Percentiles rank a stretch among this genome's conserved stretches.
Conservation (phyloP, 2,888 invertebrate genomes). For the Sinelater perroti region DNA sequence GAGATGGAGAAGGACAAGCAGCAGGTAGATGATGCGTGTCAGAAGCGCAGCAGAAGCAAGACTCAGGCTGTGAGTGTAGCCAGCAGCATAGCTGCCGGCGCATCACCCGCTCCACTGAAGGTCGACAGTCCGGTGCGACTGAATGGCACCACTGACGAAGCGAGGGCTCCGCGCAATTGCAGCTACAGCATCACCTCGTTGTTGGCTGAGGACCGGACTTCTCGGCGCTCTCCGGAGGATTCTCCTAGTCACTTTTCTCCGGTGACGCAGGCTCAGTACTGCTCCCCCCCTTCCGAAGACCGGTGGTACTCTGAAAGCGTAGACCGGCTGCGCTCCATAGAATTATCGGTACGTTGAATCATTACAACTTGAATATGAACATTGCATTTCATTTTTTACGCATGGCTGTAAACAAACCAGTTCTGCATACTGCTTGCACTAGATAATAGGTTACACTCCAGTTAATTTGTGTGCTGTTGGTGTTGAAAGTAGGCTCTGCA, state of each 20-base stretch:
- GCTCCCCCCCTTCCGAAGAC: constrained; percentile 59
- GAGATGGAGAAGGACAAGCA: constrained; percentile 71
- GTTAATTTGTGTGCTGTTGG: constrained; percentile 26
- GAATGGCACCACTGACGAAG: constrained; percentile 47
- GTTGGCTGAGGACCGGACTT: constrained; percentile 68
- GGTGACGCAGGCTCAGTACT: constrained; percentile 61
- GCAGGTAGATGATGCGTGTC: constrained; percentile 50
- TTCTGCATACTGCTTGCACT: constrained; percentile 12
- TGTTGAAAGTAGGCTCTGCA: constrained; percentile 1
- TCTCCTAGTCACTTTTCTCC: constrained; percentile 55
- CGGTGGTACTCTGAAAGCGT: constrained; percentile 59
- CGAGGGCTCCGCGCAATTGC: constrained; percentile 60
- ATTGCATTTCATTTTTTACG: too few relatives aligned
- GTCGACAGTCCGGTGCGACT: constrained; percentile 48
- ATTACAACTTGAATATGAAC: too few relatives aligned
- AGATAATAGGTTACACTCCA: constrained; percentile 39
- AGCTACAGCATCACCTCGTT: constrained; percentile 88
- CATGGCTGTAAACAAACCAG: too few relatives aligned
- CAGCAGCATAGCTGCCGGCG: constrained; percentile 51
- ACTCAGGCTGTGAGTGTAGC: constrained; percentile 38
- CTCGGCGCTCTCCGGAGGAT: constrained; percentile 54
- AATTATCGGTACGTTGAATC: constrained; percentile 55
- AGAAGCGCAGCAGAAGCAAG: constrained; percentile 55
- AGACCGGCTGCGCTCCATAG: constrained; percentile 58
- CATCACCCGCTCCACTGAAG: constrained; percentile 41